A percentile compares a stretch with the other conserved stretches of the same genome.
phyloP scores from a whole-genome alignment of 2,113 vertebrate species.

The Dryoscopus gambensis region DNA sequence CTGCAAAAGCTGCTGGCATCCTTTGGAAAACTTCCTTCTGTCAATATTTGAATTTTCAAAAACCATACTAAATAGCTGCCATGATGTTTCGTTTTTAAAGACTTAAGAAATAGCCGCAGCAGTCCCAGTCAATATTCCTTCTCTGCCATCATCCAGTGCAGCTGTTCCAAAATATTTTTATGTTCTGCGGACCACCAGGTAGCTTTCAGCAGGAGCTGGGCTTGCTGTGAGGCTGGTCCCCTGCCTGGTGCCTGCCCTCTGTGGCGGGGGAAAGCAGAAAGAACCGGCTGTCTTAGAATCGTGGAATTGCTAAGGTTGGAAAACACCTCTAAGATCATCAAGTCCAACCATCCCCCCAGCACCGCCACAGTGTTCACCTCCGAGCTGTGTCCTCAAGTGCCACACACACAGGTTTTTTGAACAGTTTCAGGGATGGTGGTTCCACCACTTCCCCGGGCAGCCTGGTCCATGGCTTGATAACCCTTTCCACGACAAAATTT shows the following conservation, averaged over 20 bases:
- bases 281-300: background rate
- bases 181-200: slow-evolving; percentile 48
- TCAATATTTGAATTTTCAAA: slow-evolving; percentile 61
- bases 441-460: background rate
- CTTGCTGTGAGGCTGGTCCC: background rate
- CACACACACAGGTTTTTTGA: background rate
- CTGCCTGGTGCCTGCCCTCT: background rate
- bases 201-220: background rate
- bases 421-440: background rate
- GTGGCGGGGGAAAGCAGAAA: background rate
- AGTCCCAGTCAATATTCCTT: slow-evolving; percentile 21
- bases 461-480: background rate
- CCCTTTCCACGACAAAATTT: background rate
- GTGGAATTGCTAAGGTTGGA: background rate
- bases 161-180: slow-evolving; percentile 10
- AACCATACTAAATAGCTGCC: slow-evolving; percentile 17
- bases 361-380: background rate
- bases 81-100: slow-evolving; percentile 25
- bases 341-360: background rate
- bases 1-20: slow-evolving; percentile 47
- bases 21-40: slow-evolving; percentile 59
- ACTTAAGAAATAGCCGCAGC: slow-evolving; percentile 18
- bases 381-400: background rate
- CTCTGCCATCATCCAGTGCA: slow-evolving; percentile 6
- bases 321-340: background rate